Evolutionary conservation across 2,888 invertebrate genomes (phyloP).

Genomic region (Linnaemya tessellans): DNA sequence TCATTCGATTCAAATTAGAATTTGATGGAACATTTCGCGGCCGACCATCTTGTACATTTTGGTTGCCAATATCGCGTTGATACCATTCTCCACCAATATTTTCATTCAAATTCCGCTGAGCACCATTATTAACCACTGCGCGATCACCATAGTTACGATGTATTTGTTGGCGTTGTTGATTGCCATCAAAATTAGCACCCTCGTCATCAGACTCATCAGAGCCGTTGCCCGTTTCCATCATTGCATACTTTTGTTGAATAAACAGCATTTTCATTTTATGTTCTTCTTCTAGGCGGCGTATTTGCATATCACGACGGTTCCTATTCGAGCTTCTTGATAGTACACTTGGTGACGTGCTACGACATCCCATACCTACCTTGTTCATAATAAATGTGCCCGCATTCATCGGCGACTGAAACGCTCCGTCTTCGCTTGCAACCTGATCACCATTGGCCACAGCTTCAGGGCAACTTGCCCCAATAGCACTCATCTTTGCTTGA

Average conservation of each 20-base stretch:
- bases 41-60: too few relatives aligned
- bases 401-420: neutral
- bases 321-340: too few relatives aligned
- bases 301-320: neutral
- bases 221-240: too few relatives aligned
- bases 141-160: too few relatives aligned
- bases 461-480: neutral
- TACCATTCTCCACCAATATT: too few relatives aligned
- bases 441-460: neutral
- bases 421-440: neutral
- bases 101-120: too few relatives aligned
- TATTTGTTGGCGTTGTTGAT: too few relatives aligned
- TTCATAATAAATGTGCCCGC: neutral
- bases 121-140: too few relatives aligned
- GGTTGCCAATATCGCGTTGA: too few relatives aligned
- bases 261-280: conserved; percentile 10
- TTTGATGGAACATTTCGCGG: too few relatives aligned
- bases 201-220: neutral
- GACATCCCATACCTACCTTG: neutral
- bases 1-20: too few relatives aligned
- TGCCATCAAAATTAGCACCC: too few relatives aligned
- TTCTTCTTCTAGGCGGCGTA: conserved; percentile 25
- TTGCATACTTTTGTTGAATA: neutral
- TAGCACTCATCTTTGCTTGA: neutral
- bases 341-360: neutral